Conservation (phyloP, 1,140 invertebrate genomes). For the Ephestia elutella region DNA sequence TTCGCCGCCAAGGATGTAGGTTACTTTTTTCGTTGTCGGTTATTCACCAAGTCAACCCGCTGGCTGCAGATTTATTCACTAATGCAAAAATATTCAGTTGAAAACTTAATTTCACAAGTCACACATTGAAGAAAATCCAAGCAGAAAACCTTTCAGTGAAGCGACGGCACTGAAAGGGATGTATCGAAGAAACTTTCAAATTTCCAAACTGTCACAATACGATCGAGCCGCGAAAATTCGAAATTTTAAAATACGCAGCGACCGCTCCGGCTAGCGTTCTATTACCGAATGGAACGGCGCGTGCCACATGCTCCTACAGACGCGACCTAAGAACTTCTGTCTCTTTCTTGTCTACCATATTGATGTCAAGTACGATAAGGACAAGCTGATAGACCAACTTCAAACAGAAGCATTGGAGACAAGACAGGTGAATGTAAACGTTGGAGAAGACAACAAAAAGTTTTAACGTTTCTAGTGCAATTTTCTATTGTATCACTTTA, state of each 20-base stretch:
- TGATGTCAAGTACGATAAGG: conserved; percentile 42
- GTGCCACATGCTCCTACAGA: conserved; percentile 60
- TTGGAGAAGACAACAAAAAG: conserved; percentile 48
- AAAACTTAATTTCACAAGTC: conserved; percentile 24
- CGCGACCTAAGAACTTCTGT: conserved; percentile 36
- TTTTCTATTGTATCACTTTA: conserved; percentile 25
- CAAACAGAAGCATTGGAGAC: conserved; percentile 39
- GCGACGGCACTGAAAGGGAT: not conserved
- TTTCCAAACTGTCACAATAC: conserved; percentile 50
- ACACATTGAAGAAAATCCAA: conserved; percentile 16
- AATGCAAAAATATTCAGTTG: conserved; percentile 17
- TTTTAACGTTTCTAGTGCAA: conserved; percentile 40
- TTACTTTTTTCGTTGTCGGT: conserved; percentile 44
- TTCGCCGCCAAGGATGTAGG: conserved; percentile 50
- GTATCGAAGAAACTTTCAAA: conserved; percentile 15
- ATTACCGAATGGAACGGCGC: conserved; percentile 64
- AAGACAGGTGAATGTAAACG: conserved; percentile 63
- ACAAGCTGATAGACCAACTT: conserved; percentile 38
- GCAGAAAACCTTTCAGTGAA: not conserved
- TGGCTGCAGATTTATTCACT: conserved; percentile 18
- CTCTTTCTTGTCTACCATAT: conserved; percentile 45
- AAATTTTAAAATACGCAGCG: conserved; percentile 30
- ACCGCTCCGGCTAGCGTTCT: conserved; percentile 37
- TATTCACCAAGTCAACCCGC: conserved; percentile 33
- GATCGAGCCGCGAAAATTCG: conserved; percentile 38